Base-by-base conservation (phyloP, 2,113 vertebrate genomes). In the Halcyon senegalensis region DNA sequence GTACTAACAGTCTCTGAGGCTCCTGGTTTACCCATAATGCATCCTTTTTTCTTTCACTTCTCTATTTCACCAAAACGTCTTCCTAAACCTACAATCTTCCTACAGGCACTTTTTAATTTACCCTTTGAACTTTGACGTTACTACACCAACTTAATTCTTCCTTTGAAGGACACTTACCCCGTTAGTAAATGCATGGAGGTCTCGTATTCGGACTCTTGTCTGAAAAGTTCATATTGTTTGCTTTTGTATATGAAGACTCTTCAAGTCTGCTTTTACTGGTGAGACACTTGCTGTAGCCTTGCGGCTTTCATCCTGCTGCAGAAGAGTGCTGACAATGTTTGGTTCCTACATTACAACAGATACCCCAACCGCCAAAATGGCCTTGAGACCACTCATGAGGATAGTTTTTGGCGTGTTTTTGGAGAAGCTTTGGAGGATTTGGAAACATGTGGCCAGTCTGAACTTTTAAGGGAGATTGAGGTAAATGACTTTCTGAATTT, bases 401-500 rank as follows among this genome's bases (percentile, higher is more conserved):
- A 99, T 98, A 99, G 98, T 97, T 99, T 99, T 98, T 99, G 99
- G 99, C 98, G 98, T 90, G 96, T 97, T 96, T 97, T 98, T 86
- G 98, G 98, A 96, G 99, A 99, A 97, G 99, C 99, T 95, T 98
- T 99, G 90, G 99, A 99, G 97, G 99, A 99, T 98, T 98, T 99
- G 94, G 98, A 99, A 98, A 99, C 99, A 63, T 99, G 99, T 28
- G 99, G 99, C 90, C 99, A 99, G 98, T 99, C 99, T 10, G 99
- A 99, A 97, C 99, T 99, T 97, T 99, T 99, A 96, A 98, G 99
- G 98, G 99, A 99, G 92, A 98, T 99, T 94, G 99, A 99, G 99
- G 99, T 99, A 99, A 98, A 95, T 97, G 53, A 2, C 31, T 76
- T 85, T 84, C 82, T 18, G 18, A 89, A 86, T 90, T 90, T 73